Evolutionary conservation across 2,113 vertebrate species (phyloP), one percentile per base, ranked within the genome.

Genomic region (Notarius quadriscutis): DNA sequence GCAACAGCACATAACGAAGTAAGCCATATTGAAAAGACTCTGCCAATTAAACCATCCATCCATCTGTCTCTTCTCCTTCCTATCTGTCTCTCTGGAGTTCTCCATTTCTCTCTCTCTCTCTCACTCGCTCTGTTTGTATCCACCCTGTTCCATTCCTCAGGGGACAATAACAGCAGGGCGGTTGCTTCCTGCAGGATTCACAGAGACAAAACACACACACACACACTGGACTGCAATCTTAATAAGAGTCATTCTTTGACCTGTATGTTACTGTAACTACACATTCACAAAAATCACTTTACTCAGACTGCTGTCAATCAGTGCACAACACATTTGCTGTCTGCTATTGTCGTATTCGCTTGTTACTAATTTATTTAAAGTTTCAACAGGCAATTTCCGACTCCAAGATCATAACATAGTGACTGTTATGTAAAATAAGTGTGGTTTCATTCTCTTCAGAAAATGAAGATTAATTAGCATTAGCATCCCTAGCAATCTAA

Each of bases 121-220:
- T 53, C 72, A 1, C 20, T 77, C 75, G 27, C 75, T 79, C 75
- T 27, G 77, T 30, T 27, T 20, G 78, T 34, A 58, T 80, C 53
- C 78, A 80, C 78, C 78, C 78, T 58, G 55, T 58, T 80, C 27
- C 78, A 80, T 58, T 80, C 78, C 78, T 34, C 27, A 34, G 78
- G 53, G 78, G 53, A 80, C 78, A 58, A 80, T 58, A 80, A 80
- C 78, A 80, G 53, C 55, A 58, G 78, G 78, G 78, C 17, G 78
- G 78, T 18, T 80, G 53, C 55, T 80, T 80, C 78, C 78, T 80
- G 78, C 78, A 58, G 17, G 17, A 80, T 80, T 55, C 20, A 11
- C n/a, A 80, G 17, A 80, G 78, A 80, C 78, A 57, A 58, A 58
- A 80, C 78, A 80, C 55, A 80, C 55, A 58, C 53, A 78, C n/a